These are phyloP conservation scores for Hypselothyrea guttata DNA, from an alignment of 2,888 invertebrate genomes.

Conservation along the genomic window DNA sequence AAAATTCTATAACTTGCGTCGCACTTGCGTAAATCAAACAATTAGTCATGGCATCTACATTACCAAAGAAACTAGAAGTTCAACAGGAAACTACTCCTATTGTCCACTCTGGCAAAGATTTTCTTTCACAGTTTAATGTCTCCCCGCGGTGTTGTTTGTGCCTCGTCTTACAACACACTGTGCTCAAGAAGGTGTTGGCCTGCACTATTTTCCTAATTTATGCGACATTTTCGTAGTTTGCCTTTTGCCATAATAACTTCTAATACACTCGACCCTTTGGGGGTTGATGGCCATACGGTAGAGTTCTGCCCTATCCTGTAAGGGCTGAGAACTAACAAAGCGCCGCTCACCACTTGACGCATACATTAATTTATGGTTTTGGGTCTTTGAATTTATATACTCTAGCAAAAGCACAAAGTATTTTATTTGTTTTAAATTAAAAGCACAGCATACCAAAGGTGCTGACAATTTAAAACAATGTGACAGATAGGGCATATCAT, in stretches of 20 bases:
- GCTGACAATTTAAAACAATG: too few species aligned
- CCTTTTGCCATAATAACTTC: constrained; percentile 72
- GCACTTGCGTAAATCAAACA: constrained; percentile 76
- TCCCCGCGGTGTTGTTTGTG: constrained; percentile 74
- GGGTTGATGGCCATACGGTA: constrained; percentile 23
- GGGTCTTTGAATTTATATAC: constrained; percentile 65
- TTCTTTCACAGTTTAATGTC: constrained; percentile 63
- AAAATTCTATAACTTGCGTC: constrained; percentile 37
- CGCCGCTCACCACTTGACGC: constrained; percentile 53
- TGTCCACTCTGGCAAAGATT: constrained; percentile 56
- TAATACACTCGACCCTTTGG: constrained; percentile 59
- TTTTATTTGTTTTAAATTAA: constrained; percentile 62
- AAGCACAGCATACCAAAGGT: constrained; percentile 43
- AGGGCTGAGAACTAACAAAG: constrained; percentile 13
- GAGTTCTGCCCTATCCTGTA: background rate
- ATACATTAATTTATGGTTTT: constrained; percentile 72
- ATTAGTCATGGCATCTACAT: constrained; percentile 68
- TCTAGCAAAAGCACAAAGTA: constrained; percentile 48
- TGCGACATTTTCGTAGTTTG: constrained; percentile 68
- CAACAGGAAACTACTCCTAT: constrained; percentile 35
- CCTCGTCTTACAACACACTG: constrained; percentile 62
- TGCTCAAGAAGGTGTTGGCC: constrained; percentile 59
- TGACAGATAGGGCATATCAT: too few species aligned
- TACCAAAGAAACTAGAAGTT: constrained; percentile 23
- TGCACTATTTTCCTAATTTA: constrained; percentile 67